Percentiles rank a stretch among this genome's conserved stretches.
phyloP scores from a whole-genome alignment of 2,888 invertebrate species.

The Orthosia cruda region DNA sequence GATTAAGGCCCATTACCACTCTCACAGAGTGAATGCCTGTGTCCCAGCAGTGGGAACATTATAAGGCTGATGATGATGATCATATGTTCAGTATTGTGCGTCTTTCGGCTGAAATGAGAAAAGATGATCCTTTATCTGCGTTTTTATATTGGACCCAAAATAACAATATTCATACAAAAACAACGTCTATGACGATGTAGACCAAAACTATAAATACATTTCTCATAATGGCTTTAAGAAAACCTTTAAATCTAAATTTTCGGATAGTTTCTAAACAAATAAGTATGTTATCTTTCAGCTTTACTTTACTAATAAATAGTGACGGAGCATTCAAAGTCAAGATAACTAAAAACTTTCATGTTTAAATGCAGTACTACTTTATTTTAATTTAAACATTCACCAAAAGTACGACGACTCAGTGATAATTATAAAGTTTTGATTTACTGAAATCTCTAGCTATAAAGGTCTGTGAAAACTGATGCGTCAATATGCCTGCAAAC shows the following conservation, averaged over 20 bases:
- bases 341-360: not conserved
- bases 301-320: constrained; percentile 14
- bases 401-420: constrained; percentile 3
- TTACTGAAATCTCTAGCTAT: constrained; percentile 7
- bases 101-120: too few species aligned
- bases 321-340: not conserved
- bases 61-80: too few species aligned
- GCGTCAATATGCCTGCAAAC: not conserved
- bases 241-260: constrained; percentile 1
- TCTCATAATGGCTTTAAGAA: not conserved
- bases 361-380: not conserved
- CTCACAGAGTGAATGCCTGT: too few species aligned
- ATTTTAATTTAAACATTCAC: constrained; percentile 14
- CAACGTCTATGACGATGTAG: not conserved
- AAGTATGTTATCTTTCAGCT: constrained; percentile 19
- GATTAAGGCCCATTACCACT: too few species aligned
- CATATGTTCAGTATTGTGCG: too few species aligned
- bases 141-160: too few species aligned
- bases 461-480: constrained; percentile 8
- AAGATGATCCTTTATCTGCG: too few species aligned
- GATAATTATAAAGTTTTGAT: constrained; percentile 11
- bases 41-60: too few species aligned
- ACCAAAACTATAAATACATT: not conserved
- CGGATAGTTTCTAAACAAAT: constrained; percentile 4
- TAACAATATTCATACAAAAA: too few species aligned